Percentiles rank a stretch among this genome's conserved stretches.
These are phyloP conservation scores for Listronotus bonariensis DNA, from an alignment of 1,140 invertebrate genomes.

Conservation along the genomic window DNA sequence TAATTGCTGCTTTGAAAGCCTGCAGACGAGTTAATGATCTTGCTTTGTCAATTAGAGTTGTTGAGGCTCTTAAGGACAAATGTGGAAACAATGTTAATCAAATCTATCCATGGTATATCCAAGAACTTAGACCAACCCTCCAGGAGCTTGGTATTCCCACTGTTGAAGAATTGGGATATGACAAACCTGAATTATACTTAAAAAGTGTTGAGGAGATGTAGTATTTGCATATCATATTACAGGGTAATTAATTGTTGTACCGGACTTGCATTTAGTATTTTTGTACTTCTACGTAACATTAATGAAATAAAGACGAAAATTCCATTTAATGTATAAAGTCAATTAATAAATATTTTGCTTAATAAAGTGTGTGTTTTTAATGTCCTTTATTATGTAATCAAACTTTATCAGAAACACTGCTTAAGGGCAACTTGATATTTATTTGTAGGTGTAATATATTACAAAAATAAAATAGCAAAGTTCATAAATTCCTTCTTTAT, in stretches of 20 bases:
- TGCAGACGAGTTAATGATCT: conserved; percentile 94
- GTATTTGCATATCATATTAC: no score
- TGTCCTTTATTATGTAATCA: no score
- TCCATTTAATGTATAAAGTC: background rate
- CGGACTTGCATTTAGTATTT: background rate
- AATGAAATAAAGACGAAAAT: background rate
- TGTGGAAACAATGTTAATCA: conserved; percentile 78
- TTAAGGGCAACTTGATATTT: no score
- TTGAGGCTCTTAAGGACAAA: conserved; percentile 91
- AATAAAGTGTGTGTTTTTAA: no score
- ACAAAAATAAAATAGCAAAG: no score
- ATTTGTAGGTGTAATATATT: no score
- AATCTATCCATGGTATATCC: conserved; percentile 90
- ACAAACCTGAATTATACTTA: conserved; percentile 93
- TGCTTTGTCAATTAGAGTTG: conserved; percentile 86
- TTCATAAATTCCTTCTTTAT: no score
- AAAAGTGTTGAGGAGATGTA: conserved; percentile 71
- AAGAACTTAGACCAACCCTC: conserved; percentile 92
- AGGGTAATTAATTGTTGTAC: conserved; percentile 13
- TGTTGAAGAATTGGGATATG: conserved; percentile 94
- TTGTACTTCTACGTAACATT: background rate
- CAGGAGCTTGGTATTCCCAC: conserved; percentile 93
- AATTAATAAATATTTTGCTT: background rate
- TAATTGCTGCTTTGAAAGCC: conserved; percentile 87
- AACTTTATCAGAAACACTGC: no score